Evolutionary conservation across 1,140 invertebrate genomes (phyloP).

Genomic region (Chironomus tepperi): DNA sequence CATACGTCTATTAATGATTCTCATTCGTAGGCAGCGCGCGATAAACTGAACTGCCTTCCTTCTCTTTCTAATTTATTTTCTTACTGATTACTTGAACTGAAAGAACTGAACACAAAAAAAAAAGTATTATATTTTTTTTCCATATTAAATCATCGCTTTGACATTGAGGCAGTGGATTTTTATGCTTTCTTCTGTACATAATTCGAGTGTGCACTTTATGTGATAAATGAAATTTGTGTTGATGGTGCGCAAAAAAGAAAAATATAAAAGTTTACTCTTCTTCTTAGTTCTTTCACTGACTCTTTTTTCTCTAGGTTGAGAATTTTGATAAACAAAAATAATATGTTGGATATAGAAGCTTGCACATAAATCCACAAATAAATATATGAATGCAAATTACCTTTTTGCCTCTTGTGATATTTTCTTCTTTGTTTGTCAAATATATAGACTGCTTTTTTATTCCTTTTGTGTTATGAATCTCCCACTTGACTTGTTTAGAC

Average conservation of each 20-base stretch:
- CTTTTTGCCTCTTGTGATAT: neutral
- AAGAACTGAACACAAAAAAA: neutral
- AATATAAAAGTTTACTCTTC: neutral
- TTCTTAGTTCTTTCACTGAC: neutral
- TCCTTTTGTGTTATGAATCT: neutral
- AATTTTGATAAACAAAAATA: neutral
- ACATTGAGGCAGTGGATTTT: neutral
- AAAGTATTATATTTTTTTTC: neutral
- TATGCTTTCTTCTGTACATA: too few species aligned
- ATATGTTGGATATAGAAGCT: neutral
- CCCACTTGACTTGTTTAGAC: neutral
- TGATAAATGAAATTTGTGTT: neutral
- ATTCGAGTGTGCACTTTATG: too few species aligned
- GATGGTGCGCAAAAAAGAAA: neutral
- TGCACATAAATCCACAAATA: neutral
- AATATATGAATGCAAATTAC: slow-evolving; percentile 1
- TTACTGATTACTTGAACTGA: neutral
- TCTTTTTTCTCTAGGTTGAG: neutral
- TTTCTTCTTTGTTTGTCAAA: neutral
- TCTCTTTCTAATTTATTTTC: neutral
- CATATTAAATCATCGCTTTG: slow-evolving; percentile 5
- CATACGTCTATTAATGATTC: neutral
- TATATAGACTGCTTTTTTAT: neutral
- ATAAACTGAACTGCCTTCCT: neutral
- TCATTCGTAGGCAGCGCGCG: too few species aligned